Evolutionary conservation across 2,888 invertebrate species (phyloP).

Genomic region (Incurvaria masculella): DNA sequence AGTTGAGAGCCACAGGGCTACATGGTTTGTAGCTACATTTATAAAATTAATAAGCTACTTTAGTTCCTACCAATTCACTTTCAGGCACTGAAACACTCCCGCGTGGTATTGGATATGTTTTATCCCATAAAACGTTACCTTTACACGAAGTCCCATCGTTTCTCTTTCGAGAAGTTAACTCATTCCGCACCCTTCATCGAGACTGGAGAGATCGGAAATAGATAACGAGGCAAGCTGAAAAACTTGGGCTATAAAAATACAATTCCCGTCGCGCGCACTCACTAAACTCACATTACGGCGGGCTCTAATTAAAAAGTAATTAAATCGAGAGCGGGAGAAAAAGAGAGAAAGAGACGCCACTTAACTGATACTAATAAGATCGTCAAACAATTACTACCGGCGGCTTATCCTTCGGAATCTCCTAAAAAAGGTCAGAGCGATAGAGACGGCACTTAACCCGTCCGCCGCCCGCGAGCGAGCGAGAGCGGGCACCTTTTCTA

Average conservation of each 20-base stretch:
- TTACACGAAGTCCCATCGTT: too few relatives aligned
- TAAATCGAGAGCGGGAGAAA: conserved; percentile 49
- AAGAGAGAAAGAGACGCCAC: conserved; percentile 44
- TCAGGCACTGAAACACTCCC: too few relatives aligned
- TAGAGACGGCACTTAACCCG: conserved; percentile 20
- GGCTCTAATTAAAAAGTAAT: conserved; percentile 53
- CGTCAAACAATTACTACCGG: conserved; percentile 53
- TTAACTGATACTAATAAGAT: conserved; percentile 59
- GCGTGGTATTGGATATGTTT: too few relatives aligned
- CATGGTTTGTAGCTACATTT: too few relatives aligned
- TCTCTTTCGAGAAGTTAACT: too few relatives aligned
- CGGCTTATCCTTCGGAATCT: conserved; percentile 27
- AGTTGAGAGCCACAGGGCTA: too few relatives aligned
- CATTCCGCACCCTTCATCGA: too few relatives aligned
- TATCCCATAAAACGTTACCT: too few relatives aligned
- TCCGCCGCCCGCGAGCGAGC: conserved; percentile 19
- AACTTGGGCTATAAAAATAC: conserved; percentile 5
- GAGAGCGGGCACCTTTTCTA: conserved; percentile 34
- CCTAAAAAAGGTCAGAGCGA: conserved; percentile 13
- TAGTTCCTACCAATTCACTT: too few relatives aligned
- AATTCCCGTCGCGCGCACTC: conserved; percentile 26
- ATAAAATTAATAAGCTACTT: too few relatives aligned
- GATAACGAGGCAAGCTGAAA: background rate
- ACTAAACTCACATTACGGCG: conserved; percentile 44
- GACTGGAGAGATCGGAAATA: background rate